Percentiles rank a stretch among this genome's conserved stretches.
Evolutionary conservation across 1,140 invertebrate species (phyloP).

Genomic region (Mamestra configurata): DNA sequence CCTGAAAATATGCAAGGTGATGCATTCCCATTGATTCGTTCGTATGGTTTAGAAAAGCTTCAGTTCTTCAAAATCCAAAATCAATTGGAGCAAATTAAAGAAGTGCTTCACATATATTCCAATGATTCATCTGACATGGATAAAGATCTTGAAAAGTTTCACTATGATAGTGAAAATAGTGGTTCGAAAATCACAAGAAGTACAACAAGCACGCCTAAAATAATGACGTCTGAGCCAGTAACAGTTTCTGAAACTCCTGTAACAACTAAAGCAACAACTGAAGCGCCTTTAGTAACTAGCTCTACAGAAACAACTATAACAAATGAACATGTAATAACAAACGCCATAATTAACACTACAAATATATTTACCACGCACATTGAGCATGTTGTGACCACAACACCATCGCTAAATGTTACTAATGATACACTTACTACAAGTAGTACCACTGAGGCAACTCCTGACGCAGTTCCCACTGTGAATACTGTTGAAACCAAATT

Average conservation of each 20-base stretch:
- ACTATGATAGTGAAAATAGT: slow-evolving; percentile 70
- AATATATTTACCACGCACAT: slow-evolving; percentile 61
- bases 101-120: slow-evolving; percentile 76
- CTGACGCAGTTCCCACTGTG: slow-evolving; percentile 64
- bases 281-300: slow-evolving; percentile 29
- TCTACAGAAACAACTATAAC: slow-evolving; percentile 27
- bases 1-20: slow-evolving; percentile 84
- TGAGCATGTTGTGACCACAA: slow-evolving; percentile 68
- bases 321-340: slow-evolving; percentile 41
- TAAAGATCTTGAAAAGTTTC: slow-evolving; percentile 69
- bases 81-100: slow-evolving; percentile 74
- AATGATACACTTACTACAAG: slow-evolving; percentile 58
- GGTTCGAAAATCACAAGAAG: slow-evolving; percentile 7
- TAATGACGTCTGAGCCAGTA: neutral
- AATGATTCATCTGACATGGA: slow-evolving; percentile 69
- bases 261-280: slow-evolving; percentile 37
- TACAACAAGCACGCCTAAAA: slow-evolving; percentile 1
- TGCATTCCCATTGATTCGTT: slow-evolving; percentile 80
- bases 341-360: slow-evolving; percentile 54
- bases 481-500: slow-evolving; percentile 74
- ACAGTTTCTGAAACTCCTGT: slow-evolving; percentile 1
- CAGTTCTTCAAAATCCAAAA: slow-evolving; percentile 78
- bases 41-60: slow-evolving; percentile 80
- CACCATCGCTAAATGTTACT: slow-evolving; percentile 69
- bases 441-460: slow-evolving; percentile 53